Evolutionary conservation across 2,797 vertebrate genomes (phyloP).

Genomic region (Scleropages formosus): DNA sequence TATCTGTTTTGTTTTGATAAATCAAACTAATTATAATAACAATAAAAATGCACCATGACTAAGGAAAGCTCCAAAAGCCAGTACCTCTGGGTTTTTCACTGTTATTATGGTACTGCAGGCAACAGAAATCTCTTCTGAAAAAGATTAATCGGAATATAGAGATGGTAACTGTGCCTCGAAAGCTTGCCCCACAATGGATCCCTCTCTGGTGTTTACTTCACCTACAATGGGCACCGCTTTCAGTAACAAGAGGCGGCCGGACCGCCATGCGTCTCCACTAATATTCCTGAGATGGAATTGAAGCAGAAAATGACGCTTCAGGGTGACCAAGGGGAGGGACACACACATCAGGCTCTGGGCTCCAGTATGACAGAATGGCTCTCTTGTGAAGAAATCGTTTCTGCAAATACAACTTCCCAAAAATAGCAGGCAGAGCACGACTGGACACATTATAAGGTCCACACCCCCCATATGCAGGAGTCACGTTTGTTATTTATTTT

Average conservation of each 20-base stretch:
- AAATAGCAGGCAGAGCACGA: neutral
- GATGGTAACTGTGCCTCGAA: neutral
- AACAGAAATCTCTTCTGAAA: neutral
- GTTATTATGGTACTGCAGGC: neutral
- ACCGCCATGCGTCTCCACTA: neutral
- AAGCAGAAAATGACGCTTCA: conserved; percentile 5
- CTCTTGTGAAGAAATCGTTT: neutral
- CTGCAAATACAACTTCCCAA: neutral
- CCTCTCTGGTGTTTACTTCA: neutral
- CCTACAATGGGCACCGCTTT: neutral
- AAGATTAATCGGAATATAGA: neutral
- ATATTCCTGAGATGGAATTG: neutral
- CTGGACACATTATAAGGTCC: neutral
- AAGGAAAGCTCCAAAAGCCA: neutral
- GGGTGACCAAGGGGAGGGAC: neutral
- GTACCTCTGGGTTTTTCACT: neutral
- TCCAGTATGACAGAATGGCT: neutral
- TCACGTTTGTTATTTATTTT: neutral
- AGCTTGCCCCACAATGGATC: neutral
- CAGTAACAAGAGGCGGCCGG: neutral
- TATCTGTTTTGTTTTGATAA: no score
- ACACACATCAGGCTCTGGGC: neutral
- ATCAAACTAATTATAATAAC: neutral
- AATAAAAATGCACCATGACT: neutral
- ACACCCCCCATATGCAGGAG: neutral